These are phyloP conservation scores for Gracilinanus agilis DNA, from an alignment of 2,113 vertebrate genomes.

Conservation along the genomic window DNA sequence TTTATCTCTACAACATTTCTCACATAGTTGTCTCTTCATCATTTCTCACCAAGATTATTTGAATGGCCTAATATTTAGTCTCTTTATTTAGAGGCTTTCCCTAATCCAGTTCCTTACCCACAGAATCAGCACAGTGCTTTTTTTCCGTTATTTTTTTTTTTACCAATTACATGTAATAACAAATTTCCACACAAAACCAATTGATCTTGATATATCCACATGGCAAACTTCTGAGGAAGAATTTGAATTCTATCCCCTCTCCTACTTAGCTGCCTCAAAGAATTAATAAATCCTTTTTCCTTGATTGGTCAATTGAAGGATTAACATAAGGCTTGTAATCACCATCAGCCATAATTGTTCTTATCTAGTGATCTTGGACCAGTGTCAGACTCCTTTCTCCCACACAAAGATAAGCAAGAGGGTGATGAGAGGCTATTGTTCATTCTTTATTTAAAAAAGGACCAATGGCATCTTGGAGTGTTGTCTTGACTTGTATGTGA, in stretches of 20 bases:
- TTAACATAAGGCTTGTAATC: not conserved
- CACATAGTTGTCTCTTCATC: not conserved
- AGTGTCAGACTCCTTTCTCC: not conserved
- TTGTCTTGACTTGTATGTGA: no score
- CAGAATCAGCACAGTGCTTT: not conserved
- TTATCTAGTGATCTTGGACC: not conserved
- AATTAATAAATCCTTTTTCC: not conserved
- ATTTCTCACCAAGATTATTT: not conserved
- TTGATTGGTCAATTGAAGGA: not conserved
- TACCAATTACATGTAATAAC: no score
- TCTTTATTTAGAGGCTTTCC: not conserved
- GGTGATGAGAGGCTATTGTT: not conserved
- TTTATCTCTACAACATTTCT: slow-evolving; percentile 4
- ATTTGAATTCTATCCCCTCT: not conserved
- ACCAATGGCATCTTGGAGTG: no score
- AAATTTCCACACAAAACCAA: no score
- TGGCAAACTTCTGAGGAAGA: not conserved
- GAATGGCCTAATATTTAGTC: not conserved
- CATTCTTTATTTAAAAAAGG: no score
- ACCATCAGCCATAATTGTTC: not conserved
- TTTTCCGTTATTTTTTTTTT: not conserved
- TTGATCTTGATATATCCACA: not conserved
- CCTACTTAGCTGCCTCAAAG: not conserved
- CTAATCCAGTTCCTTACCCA: not conserved
- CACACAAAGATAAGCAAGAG: not conserved